Evolutionary conservation across 2,113 vertebrate genomes (phyloP).

Genomic region (Antechinus stuartii): DNA sequence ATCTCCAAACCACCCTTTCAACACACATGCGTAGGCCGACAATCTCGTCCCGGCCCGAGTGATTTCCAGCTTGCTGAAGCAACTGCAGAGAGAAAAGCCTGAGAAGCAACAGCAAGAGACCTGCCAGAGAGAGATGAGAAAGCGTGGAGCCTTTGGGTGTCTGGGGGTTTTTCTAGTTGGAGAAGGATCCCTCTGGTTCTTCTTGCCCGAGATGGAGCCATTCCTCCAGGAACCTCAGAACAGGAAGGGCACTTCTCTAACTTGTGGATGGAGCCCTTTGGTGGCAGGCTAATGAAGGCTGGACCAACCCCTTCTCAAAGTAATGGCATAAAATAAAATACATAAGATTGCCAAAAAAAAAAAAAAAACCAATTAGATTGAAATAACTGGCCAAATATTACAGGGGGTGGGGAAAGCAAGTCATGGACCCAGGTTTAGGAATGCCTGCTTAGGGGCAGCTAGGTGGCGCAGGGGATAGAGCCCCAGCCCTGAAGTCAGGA

Average conservation of each 20-base stretch:
- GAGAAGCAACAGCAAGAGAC: constrained; percentile 22
- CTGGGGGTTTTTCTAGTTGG: background rate
- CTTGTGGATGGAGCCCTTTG: background rate
- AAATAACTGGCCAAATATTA: background rate
- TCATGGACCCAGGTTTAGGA: background rate
- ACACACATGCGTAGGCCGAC: constrained; percentile 15
- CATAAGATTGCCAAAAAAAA: background rate
- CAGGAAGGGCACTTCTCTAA: background rate
- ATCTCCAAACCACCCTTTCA: constrained; percentile 69
- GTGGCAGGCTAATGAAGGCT: background rate
- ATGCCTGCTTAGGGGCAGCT: background rate
- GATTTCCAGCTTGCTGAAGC: background rate
- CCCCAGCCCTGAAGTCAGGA: too few relatives aligned
- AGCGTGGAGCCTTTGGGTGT: too few relatives aligned
- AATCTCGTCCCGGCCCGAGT: constrained; percentile 8
- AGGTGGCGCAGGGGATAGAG: background rate
- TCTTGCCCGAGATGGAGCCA: background rate
- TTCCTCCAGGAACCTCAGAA: background rate
- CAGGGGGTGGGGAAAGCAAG: background rate
- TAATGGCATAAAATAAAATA: background rate
- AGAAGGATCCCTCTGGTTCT: background rate
- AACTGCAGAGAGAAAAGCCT: constrained; percentile 31
- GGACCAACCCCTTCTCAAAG: background rate
- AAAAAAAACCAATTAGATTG: background rate
- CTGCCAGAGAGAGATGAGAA: background rate